Conservation (phyloP, 2,888 invertebrate genomes). For the Gari tellinella region DNA sequence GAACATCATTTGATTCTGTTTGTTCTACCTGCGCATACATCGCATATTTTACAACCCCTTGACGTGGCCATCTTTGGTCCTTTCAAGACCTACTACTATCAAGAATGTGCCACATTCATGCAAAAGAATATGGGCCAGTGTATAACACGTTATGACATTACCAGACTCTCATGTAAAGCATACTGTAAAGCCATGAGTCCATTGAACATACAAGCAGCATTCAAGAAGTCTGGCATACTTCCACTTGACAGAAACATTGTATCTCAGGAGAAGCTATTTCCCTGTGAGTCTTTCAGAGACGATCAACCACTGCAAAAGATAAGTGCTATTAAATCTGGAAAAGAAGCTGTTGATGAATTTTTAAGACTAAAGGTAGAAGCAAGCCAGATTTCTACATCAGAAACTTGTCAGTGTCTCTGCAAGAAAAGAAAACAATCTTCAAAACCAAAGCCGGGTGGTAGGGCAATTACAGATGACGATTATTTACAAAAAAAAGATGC, state of each 20-base stretch:
- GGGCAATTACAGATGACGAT: slow-evolving; percentile 10
- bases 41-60: slow-evolving; percentile 30
- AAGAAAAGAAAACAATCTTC: too few species aligned
- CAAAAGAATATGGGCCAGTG: slow-evolving; percentile 75
- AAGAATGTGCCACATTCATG: slow-evolving; percentile 36
- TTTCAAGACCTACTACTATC: too few species aligned
- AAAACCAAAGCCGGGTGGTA: slow-evolving; percentile 2
- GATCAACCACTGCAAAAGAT: slow-evolving; percentile 10
- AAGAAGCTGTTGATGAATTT: slow-evolving; percentile 1
- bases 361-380: neutral
- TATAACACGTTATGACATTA: slow-evolving; percentile 59
- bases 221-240: slow-evolving; percentile 41
- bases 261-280: neutral
- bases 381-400: too few species aligned
- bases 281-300: slow-evolving; percentile 13
- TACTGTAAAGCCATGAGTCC: slow-evolving; percentile 29
- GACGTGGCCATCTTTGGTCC: slow-evolving; percentile 35
- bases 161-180: slow-evolving; percentile 37
- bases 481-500: too few species aligned
- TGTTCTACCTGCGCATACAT: slow-evolving; percentile 28
- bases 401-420: too few species aligned
- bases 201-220: slow-evolving; percentile 33
- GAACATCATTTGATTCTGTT: slow-evolving; percentile 19
- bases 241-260: slow-evolving; percentile 5
- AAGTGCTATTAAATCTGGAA: slow-evolving; percentile 11